Conservation (phyloP, 1,140 invertebrate species). For the Rhagoletis zephyria region DNA sequence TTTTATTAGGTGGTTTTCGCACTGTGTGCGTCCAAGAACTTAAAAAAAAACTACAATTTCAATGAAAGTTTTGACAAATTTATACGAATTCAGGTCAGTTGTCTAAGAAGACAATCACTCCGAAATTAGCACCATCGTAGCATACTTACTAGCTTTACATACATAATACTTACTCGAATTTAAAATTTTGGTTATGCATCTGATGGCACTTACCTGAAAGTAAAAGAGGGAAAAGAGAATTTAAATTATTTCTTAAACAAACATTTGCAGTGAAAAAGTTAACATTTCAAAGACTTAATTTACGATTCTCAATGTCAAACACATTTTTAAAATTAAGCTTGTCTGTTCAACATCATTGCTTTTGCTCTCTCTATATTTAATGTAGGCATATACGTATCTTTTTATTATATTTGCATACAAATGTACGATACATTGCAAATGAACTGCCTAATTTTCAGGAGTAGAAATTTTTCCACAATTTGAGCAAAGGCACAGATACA, state of each 20-base stretch:
- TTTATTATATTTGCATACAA: neutral
- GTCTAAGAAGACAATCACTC: no score
- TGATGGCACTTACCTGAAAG: neutral
- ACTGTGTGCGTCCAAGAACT: no score
- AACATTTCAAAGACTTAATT: neutral
- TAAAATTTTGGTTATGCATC: no score
- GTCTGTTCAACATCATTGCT: neutral
- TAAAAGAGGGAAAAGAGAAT: neutral
- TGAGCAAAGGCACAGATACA: no score
- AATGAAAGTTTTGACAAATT: no score
- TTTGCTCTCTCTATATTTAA: neutral
- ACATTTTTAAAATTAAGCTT: neutral
- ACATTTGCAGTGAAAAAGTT: neutral
- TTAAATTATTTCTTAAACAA: neutral
- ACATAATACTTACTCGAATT: no score
- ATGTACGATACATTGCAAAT: neutral
- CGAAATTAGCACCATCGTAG: no score
- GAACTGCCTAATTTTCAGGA: slow-evolving; percentile 13
- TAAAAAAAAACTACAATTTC: no score
- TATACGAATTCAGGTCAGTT: no score
- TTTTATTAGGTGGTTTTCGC: no score
- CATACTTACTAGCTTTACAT: no score
- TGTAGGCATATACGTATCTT: neutral
- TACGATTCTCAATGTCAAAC: neutral
- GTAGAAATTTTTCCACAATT: neutral